These are phyloP conservation scores for Pseudomugil tenellus DNA, from an alignment of 2,797 vertebrate species.

Conservation along the genomic window DNA sequence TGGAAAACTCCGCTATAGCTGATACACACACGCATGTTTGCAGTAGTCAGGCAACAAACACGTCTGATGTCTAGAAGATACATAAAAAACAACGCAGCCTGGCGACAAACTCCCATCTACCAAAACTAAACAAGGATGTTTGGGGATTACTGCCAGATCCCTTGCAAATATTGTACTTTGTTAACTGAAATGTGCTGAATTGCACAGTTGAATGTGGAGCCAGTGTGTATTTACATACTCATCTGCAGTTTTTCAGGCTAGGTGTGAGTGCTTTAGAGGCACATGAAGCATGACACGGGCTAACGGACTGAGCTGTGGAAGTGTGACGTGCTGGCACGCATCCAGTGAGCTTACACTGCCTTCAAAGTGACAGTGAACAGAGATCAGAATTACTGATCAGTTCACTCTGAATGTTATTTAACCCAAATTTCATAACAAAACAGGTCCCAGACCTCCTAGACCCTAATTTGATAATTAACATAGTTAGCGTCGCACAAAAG, in stretches of 20 bases:
- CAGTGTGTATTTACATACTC: slow-evolving; percentile 10
- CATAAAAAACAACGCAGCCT: not conserved
- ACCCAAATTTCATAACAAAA: slow-evolving; percentile 1
- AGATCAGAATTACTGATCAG: slow-evolving; percentile 12
- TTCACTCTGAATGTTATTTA: slow-evolving; percentile 2
- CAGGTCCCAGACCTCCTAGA: not conserved
- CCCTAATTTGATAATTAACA: not conserved
- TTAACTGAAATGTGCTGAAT: slow-evolving; percentile 2
- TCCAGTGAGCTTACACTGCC: slow-evolving; percentile 42
- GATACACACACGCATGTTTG: slow-evolving; percentile 25
- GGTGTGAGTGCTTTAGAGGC: slow-evolving; percentile 14
- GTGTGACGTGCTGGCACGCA: slow-evolving; percentile 35
- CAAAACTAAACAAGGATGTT: slow-evolving; percentile 13
- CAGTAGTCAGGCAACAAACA: slow-evolving; percentile 28
- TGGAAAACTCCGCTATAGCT: slow-evolving; percentile 20
- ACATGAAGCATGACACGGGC: slow-evolving; percentile 25
- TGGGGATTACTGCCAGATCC: slow-evolving; percentile 3
- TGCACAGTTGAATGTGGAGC: not conserved
- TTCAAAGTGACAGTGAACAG: slow-evolving; percentile 17
- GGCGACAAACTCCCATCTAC: slow-evolving; percentile 4
- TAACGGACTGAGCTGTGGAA: slow-evolving; percentile 24
- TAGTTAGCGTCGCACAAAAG: not conserved
- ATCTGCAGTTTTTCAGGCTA: slow-evolving; percentile 9
- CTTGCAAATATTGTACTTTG: not conserved
- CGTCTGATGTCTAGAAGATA: slow-evolving; percentile 16